Evolutionary conservation across 2,113 vertebrate genomes (phyloP), one percentile per base, ranked within the genome.

Genomic region (Nestor notabilis): DNA sequence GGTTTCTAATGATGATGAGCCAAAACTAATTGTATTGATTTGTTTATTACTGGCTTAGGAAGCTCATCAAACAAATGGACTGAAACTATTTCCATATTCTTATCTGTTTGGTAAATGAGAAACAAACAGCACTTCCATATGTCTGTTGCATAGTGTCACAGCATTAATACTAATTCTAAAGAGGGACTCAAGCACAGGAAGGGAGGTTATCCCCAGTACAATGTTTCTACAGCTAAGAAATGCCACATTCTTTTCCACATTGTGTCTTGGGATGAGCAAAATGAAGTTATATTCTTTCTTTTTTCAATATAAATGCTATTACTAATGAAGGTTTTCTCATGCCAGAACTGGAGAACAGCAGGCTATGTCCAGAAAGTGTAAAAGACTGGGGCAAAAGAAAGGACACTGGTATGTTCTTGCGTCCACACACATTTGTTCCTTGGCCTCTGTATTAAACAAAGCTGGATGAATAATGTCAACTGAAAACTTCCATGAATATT

Each of bases 1-100:
- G 95, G 77, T 97, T 98, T 96, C 95, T 98, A 98, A 98, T 97
- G 98, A 98, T 97, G 97, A 98, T 97, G 97, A 98, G 97, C 97
- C 98, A 97, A 98, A 97, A 98, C 98, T 98, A 98, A 98, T 98
- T 98, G 98, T 98, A 98, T 98, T 98, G 98, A 98, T 98, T 98
- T 98, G 98, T 98, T 98, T 98, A 97, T 98, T 96, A 97, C 97
- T 64, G 87, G 97, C 98, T 98, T 98, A 98, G 98, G 97, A 98
- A 98, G 96, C 97, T 97, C 97, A 98, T 98, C 98, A 98, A 98
- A 97, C 97, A 98, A 98, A 98, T 98, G 98, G 97, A 97, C 98
- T 98, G 98, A 97, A 98, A 98, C 98, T 97, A 96, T 98, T 98
- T 98, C 98, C 98, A 98, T 98, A 98, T 98, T 98, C 97, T 98